Percentiles rank a stretch among this genome's conserved stretches.
Evolutionary conservation across 1,140 invertebrate genomes (phyloP).

Genomic region (Mactra quadrangularis): DNA sequence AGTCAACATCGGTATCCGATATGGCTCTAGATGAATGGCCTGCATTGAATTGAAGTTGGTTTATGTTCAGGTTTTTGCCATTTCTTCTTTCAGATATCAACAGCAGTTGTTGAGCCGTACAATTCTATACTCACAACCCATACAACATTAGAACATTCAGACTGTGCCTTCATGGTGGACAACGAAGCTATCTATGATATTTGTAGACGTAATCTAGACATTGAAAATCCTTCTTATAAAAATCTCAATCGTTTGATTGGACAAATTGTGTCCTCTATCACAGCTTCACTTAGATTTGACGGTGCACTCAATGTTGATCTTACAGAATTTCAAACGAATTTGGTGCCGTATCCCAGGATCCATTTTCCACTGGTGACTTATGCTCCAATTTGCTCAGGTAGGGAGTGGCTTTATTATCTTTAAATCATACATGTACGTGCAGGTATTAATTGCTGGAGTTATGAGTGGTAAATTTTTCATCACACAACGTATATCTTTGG

Average conservation of each 20-base stretch:
- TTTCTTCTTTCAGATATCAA: constrained; percentile 81
- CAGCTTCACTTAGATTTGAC: constrained; percentile 88
- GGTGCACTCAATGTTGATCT: constrained; percentile 89
- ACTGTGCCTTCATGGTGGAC: constrained; percentile 88
- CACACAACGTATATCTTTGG: neutral
- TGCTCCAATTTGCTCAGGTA: constrained; percentile 77
- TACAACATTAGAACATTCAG: constrained; percentile 84
- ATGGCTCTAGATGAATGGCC: too few relatives aligned
- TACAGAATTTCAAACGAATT: constrained; percentile 89
- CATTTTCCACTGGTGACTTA: constrained; percentile 80
- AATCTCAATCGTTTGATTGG: constrained; percentile 82
- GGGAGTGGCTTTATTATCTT: constrained; percentile 13
- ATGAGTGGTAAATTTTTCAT: neutral
- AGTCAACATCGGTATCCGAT: too few relatives aligned
- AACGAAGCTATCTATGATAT: constrained; percentile 96
- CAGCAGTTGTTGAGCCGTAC: constrained; percentile 82
- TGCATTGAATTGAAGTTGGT: too few relatives aligned
- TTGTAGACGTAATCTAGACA: constrained; percentile 91
- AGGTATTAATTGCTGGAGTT: neutral
- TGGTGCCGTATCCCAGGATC: constrained; percentile 83
- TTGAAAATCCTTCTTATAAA: constrained; percentile 80
- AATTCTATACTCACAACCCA: constrained; percentile 84
- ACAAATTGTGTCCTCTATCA: constrained; percentile 86
- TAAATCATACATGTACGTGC: neutral
- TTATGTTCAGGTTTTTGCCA: too few relatives aligned